Base-by-base conservation (phyloP, 2,888 invertebrate species). In the Octodonta nipae region DNA sequence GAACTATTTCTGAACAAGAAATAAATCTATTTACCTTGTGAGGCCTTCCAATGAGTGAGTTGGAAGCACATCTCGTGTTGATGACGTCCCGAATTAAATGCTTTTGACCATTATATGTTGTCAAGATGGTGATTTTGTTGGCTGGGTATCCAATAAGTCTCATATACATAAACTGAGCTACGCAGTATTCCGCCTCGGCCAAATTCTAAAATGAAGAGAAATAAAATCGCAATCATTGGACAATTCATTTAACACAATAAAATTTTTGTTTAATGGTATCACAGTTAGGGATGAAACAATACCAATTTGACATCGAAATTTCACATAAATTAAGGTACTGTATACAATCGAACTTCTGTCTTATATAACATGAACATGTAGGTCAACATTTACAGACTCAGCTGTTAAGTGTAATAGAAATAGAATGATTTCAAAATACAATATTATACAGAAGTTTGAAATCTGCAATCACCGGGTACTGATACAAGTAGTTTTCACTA, bases 21-120 rank as follows among this genome's bases (percentile, higher is more conserved):
- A 5, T 17, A n/a, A n/a, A 8, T 17, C 8, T 25, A 38, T 34
- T 36, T 63, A 81, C 80, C 69, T 91, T 93, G 45, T 84, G 78
- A 0, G 93, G 93, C 51, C 79, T 68, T 11, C 96, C 96, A 46
- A 98, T 91, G 32, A 96, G 69, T 1, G 93, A 89, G 67, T 98
- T 98, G 38, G 79, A 80, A 1, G 87, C 87, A 61, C 96, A 98
- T 32, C 96, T 71, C 24, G 81, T 79, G 56, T 87, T 83, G 35
- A 98, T 82, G 4, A 99, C 93, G 61, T 98, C 98, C 2, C 95
- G 69, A 26, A 98, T 86, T 31, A 98, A 71, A 63, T 95, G 92
- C 56, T 98, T 98, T 63, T 98, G 96, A 1, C 98, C 98, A 60
- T 99, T 99, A 62, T 99, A 98, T 0, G 98, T 98, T 1, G 98